phyloP scores from a whole-genome alignment of 92 coral and sea anemone species.

The Chrysogorgia sp. region DNA sequence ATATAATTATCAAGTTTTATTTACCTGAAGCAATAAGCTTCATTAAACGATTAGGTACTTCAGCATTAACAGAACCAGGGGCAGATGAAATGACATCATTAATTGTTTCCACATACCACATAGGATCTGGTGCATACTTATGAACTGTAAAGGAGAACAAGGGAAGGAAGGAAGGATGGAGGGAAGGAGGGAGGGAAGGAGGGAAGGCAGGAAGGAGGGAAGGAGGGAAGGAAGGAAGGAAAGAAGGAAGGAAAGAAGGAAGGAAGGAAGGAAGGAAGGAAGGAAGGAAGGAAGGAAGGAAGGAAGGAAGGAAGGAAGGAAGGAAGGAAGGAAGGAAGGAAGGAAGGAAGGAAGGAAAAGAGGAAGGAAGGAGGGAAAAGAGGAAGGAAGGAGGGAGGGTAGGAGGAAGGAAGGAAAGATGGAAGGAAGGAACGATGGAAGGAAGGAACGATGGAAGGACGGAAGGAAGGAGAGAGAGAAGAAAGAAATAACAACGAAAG shows the following conservation, averaged over 20 bases:
- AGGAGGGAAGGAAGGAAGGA: neutral
- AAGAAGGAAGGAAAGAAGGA: constrained; percentile 15
- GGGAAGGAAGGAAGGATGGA: too few relatives aligned
- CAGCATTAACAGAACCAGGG: constrained; percentile 71
- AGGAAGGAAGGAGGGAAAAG: neutral
- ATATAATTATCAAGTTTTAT: neutral
- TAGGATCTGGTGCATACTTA: constrained; percentile 89
- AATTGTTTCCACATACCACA: constrained; percentile 92
- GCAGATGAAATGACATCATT: constrained; percentile 88
- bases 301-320: neutral
- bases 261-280: neutral
- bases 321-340: neutral
- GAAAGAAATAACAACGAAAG: neutral
- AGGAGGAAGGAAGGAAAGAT: neutral
- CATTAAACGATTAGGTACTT: constrained; percentile 81
- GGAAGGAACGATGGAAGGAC: neutral
- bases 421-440: neutral
- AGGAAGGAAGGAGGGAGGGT: neutral
- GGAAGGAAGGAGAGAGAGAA: neutral
- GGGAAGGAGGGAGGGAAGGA: neutral
- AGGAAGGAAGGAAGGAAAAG: neutral
- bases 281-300: neutral
- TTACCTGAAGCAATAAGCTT: constrained; percentile 85
- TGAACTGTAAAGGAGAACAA: constrained; percentile 23
- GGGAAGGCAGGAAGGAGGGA: neutral